Evolutionary conservation across 2,113 vertebrate species (phyloP).

Genomic region (Mastomys coucha): DNA sequence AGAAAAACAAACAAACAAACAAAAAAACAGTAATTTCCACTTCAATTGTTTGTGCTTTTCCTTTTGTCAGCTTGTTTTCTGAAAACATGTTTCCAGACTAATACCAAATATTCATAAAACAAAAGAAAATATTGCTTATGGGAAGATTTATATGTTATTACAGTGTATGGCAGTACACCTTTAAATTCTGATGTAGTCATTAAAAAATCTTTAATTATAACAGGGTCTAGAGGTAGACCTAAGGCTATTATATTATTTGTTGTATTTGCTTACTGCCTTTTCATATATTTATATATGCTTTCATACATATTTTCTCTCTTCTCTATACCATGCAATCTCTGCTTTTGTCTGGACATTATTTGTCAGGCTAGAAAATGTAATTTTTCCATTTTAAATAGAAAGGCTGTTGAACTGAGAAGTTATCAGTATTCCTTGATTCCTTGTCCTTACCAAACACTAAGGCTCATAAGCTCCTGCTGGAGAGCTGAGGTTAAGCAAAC

Average conservation of each 20-base stretch:
- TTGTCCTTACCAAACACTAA: neutral
- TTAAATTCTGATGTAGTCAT: neutral
- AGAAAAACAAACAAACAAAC: no score
- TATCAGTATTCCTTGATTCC: no score
- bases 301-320: neutral
- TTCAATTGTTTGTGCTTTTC: no score
- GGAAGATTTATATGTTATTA: neutral
- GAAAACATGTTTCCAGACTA: no score
- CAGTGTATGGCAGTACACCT: no score
- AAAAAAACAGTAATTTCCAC: no score
- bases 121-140: neutral
- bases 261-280: neutral
- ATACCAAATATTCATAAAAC: fast-evolving
- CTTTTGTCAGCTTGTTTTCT: neutral
- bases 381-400: neutral
- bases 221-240: neutral
- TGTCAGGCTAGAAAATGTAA: no score
- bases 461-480: neutral
- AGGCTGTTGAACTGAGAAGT: neutral
- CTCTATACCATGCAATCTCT: no score
- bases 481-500: fast-evolving
- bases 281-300: no score
- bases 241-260: neutral
- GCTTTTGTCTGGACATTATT: neutral
- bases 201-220: neutral